phyloP scores from a whole-genome alignment of 2,113 vertebrate genomes.

The Cariama cristata region DNA sequence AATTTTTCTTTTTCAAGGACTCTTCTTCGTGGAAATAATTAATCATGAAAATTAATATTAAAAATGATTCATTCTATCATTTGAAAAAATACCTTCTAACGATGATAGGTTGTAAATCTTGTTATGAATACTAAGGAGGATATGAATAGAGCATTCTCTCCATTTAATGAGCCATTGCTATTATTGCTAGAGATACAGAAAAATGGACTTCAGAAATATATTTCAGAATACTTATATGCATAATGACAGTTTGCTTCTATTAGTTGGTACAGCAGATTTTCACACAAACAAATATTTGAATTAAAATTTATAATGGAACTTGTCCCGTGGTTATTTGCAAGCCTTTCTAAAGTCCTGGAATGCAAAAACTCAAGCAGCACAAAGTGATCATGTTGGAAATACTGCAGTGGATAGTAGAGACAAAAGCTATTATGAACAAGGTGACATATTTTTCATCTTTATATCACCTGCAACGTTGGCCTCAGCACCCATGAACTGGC shows the following conservation, averaged over 20 bases:
- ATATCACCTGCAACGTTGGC: neutral
- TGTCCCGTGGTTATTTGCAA: neutral
- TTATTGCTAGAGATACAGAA: neutral
- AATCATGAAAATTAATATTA: neutral
- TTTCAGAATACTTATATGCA: neutral
- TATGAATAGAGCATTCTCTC: neutral
- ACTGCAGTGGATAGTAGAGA: neutral
- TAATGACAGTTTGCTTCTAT: neutral
- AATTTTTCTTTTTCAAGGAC: neutral
- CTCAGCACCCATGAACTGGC: neutral
- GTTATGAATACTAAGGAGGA: neutral
- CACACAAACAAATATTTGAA: neutral
- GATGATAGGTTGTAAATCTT: neutral
- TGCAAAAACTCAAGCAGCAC: neutral
- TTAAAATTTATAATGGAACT: neutral
- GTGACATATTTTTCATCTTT: neutral
- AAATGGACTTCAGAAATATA: neutral
- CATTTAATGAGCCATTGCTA: neutral
- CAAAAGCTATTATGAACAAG: neutral
- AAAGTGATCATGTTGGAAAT: neutral
- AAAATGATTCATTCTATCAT: neutral
- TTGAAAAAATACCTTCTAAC: neutral
- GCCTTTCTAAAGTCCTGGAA: neutral
- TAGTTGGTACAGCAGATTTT: neutral
- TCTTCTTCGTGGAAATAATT: conserved; percentile 18